Conservation (phyloP, 1,140 invertebrate species). For the Ceratosolen fusciceps region DNA sequence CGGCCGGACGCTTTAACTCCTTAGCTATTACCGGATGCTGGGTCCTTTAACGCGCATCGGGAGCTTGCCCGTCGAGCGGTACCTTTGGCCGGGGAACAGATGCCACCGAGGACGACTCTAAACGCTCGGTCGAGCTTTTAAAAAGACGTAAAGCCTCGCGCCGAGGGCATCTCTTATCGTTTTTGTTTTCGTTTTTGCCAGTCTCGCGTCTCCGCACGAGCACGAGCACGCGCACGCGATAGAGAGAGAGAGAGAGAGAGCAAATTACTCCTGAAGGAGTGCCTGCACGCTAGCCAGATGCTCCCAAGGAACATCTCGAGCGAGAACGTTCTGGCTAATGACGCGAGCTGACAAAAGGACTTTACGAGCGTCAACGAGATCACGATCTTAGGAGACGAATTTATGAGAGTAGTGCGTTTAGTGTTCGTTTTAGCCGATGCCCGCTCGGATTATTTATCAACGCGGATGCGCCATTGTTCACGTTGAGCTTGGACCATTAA, state of each 20-base stretch:
- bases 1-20: neutral
- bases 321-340: neutral
- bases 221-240: too few species aligned
- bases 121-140: neutral
- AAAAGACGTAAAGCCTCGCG: slow-evolving; percentile 23
- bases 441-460: too few species aligned
- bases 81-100: neutral
- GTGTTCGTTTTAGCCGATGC: too few species aligned
- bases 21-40: too few species aligned
- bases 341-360: neutral
- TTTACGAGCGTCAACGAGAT: neutral
- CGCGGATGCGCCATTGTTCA: too few species aligned
- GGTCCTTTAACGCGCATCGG: neutral
- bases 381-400: neutral
- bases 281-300: neutral
- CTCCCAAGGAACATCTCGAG: neutral
- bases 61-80: neutral
- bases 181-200: neutral
- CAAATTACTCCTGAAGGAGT: neutral
- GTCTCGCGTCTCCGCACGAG: too few species aligned
- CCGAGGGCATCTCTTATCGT: neutral
- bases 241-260: neutral
- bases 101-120: neutral
- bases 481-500: too few species aligned
- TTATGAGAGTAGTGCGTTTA: too few species aligned